Evolutionary conservation across 2,113 vertebrate genomes (phyloP).

Genomic region (Sciurus niger): DNA sequence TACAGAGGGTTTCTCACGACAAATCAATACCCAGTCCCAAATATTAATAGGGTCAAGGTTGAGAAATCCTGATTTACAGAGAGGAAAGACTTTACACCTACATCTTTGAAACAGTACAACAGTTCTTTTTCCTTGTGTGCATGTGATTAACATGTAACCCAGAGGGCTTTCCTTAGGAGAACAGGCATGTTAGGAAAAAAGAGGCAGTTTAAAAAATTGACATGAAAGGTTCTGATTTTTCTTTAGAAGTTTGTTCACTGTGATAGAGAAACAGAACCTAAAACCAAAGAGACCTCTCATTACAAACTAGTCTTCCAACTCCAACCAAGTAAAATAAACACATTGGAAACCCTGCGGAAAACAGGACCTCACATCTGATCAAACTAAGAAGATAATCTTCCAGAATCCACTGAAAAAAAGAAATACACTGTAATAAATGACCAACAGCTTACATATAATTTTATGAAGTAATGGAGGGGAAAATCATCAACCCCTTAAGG

Average conservation of each 20-base stretch:
- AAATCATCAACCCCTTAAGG: not conserved
- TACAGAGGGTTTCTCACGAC: not conserved
- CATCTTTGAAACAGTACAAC: not conserved
- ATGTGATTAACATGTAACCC: not conserved
- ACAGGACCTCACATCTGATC: not conserved
- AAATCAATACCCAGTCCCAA: not conserved
- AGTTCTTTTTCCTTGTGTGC: not conserved
- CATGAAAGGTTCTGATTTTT: slow-evolving; percentile 9
- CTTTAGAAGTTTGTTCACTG: not conserved
- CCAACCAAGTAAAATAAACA: not conserved
- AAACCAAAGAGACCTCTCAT: slow-evolving; percentile 36
- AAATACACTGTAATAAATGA: not conserved
- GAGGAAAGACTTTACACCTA: not conserved
- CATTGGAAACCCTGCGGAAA: not conserved
- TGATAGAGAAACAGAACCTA: slow-evolving; percentile 34
- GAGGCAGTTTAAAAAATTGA: not conserved
- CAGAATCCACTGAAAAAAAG: not conserved
- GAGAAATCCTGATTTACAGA: not conserved
- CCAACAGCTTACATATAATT: not conserved
- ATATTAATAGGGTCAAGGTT: not conserved
- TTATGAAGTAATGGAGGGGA: not conserved
- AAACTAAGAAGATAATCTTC: not conserved
- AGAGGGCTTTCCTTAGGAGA: not conserved
- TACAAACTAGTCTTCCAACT: not conserved
- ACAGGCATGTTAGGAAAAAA: not conserved